Conservation (phyloP, 2,113 vertebrate species). For the Ibidorhyncha struthersii region DNA sequence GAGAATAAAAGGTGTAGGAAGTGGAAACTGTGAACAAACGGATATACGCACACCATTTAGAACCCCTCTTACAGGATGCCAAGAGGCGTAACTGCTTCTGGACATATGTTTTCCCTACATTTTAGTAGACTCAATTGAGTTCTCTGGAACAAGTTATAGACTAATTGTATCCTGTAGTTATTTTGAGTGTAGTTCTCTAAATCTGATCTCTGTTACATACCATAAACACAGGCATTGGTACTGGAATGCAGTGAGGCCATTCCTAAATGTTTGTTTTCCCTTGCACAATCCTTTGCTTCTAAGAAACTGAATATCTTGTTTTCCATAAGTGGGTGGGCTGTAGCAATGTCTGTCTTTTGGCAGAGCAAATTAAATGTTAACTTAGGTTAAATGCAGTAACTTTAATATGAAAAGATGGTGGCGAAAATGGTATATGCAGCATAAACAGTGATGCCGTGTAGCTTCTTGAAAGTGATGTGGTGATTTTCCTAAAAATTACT, state of each 20-base stretch:
- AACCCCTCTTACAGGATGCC: neutral
- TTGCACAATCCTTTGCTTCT: neutral
- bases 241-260: neutral
- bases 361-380: neutral
- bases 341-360: neutral
- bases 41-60: rapidly evolving
- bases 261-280: neutral
- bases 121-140: neutral
- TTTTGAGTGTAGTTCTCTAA: neutral
- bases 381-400: neutral
- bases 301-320: neutral
- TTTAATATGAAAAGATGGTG: neutral
- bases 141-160: neutral
- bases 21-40: too few relatives aligned
- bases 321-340: neutral
- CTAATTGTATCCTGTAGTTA: neutral
- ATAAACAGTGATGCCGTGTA: rapidly evolving
- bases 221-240: neutral
- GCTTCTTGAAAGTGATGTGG: neutral
- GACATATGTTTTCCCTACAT: neutral
- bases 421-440: neutral
- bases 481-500: neutral
- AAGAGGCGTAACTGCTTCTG: neutral
- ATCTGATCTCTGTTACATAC: neutral
- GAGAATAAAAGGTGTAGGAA: neutral